Percentiles rank a stretch among this genome's conserved stretches.
Conservation (phyloP, 2,113 vertebrate species). For the Vicugna pacos region DNA sequence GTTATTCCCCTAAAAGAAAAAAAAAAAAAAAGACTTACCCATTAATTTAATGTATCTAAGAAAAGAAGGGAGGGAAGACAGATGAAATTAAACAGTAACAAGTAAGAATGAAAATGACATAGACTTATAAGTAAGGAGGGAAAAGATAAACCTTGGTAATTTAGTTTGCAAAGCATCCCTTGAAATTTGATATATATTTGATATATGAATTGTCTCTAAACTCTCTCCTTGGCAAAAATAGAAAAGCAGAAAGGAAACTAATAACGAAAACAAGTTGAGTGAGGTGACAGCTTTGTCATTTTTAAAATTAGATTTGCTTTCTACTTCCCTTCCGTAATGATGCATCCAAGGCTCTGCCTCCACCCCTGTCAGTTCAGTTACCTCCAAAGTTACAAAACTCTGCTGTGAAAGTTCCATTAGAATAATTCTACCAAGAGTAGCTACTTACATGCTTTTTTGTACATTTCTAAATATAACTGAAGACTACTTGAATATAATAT, state of each 20-base stretch:
- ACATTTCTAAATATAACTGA: constrained; percentile 61
- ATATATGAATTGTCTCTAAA: constrained; percentile 41
- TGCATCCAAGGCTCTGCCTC: constrained; percentile 27
- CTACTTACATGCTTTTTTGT: constrained; percentile 58
- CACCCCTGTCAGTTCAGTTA: constrained; percentile 57
- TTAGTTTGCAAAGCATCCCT: constrained; percentile 61
- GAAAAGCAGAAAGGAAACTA: constrained; percentile 45
- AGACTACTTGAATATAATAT: constrained; percentile 18
- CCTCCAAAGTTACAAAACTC: constrained; percentile 45
- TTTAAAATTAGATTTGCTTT: constrained; percentile 67
- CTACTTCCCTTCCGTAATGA: constrained; percentile 67
- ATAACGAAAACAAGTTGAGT: constrained; percentile 61
- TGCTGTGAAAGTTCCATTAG: constrained; percentile 20
- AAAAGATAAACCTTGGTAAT: constrained; percentile 26
- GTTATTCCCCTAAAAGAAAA: not conserved
- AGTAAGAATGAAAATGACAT: not conserved
- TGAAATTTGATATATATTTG: not conserved
- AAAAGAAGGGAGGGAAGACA: not conserved
- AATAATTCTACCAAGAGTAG: constrained; percentile 26
- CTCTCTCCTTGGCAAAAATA: constrained; percentile 65
- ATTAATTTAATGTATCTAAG: not conserved
- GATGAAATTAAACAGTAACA: not conserved
- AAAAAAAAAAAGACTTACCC: not conserved
- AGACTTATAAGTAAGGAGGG: constrained; percentile 31
- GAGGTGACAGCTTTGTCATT: constrained; percentile 60